Percentiles rank a stretch among this genome's conserved stretches.
phyloP scores from a whole-genome alignment of 2,888 invertebrate species.

The Epistrophe grossulariae region DNA sequence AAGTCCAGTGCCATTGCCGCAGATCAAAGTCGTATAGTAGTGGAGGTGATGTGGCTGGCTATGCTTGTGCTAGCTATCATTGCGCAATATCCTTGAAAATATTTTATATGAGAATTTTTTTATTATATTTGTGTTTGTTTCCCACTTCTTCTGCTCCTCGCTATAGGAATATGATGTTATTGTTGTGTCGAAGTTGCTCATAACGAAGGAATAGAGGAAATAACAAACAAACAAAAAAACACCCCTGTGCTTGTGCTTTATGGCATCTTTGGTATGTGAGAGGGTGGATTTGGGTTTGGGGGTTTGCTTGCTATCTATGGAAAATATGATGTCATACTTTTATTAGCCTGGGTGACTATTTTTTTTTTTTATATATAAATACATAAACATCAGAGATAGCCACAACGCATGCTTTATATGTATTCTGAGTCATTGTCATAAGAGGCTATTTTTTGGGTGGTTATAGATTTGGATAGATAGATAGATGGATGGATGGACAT shows the following conservation, averaged over 20 bases:
- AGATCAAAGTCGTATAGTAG: constrained; percentile 31
- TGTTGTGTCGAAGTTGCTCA: constrained; percentile 59
- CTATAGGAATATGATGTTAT: constrained; percentile 31
- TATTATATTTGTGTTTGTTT: constrained; percentile 76
- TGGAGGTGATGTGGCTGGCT: constrained; percentile 33
- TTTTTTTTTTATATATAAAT: neutral
- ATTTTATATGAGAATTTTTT: constrained; percentile 74
- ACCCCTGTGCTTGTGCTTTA: constrained; percentile 38
- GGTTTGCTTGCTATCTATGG: constrained; percentile 24
- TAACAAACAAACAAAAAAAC: constrained; percentile 17
- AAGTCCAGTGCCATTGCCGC: neutral
- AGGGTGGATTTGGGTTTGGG: constrained; percentile 52
- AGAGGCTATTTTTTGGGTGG: constrained; percentile 45
- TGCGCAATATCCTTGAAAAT: constrained; percentile 76
- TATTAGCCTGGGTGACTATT: constrained; percentile 66
- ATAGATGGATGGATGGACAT: constrained; percentile 4
- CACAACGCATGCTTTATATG: constrained; percentile 71
- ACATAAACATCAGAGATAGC: constrained; percentile 15
- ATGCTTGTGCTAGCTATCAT: constrained; percentile 56
- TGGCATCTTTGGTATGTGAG: constrained; percentile 27
- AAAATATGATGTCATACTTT: constrained; percentile 76
- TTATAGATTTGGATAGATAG: constrained; percentile 18
- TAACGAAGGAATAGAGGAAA: constrained; percentile 20
- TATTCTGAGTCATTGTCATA: constrained; percentile 74
- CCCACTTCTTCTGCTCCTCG: constrained; percentile 27